phyloP scores from a whole-genome alignment of 2,113 vertebrate genomes.

The Calcarius ornatus region DNA sequence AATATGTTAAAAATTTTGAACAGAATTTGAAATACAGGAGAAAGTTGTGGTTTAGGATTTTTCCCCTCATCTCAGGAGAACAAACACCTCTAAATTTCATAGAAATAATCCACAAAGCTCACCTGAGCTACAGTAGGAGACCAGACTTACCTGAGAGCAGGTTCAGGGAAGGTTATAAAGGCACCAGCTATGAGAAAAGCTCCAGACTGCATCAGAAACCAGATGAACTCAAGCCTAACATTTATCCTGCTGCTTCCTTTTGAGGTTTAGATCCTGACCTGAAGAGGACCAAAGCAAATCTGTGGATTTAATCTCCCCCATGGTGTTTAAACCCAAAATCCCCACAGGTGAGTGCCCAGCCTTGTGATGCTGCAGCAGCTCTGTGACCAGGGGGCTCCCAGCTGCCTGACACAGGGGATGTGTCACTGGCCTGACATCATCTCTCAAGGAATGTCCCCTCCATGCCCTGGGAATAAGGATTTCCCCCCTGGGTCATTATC shows the following conservation, averaged over 20 bases:
- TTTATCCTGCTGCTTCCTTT: not conserved
- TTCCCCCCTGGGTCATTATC: not conserved
- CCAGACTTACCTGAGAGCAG: not conserved
- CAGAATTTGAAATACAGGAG: not conserved
- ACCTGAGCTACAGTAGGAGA: not conserved
- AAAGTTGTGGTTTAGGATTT: not conserved
- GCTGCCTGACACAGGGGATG: not conserved
- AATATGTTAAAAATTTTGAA: not conserved
- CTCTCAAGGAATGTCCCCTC: not conserved
- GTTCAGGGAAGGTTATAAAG: not conserved
- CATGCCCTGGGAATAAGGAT: not conserved
- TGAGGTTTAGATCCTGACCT: not conserved
- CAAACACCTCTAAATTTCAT: not conserved
- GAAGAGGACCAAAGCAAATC: not conserved
- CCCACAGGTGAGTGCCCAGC: not conserved
- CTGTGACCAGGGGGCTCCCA: rapidly evolving
- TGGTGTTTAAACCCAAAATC: not conserved
- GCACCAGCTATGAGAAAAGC: not conserved
- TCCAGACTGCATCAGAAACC: not conserved
- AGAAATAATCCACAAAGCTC: not conserved
- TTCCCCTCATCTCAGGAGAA: rapidly evolving
- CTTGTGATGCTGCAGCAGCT: not conserved
- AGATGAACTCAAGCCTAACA: not conserved
- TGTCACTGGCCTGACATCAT: not conserved
- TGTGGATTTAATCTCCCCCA: not conserved